These are phyloP conservation scores for Bombus waltoni DNA, from an alignment of 1,140 invertebrate species.

Conservation along the genomic window DNA sequence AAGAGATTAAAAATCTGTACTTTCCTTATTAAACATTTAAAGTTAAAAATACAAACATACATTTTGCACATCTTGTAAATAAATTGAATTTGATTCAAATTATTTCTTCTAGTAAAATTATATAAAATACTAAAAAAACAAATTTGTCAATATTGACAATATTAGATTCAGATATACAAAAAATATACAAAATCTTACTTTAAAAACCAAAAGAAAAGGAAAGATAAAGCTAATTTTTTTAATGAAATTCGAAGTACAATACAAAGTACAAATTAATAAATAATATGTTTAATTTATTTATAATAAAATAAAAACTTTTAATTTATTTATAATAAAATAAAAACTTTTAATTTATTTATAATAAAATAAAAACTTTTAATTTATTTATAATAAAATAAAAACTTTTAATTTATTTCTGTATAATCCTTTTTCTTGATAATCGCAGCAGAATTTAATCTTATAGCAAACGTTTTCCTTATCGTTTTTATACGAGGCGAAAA, in stretches of 20 bases:
- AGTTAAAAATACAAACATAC: constrained; percentile 28
- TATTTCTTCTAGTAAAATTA: constrained; percentile 2
- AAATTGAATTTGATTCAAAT: constrained; percentile 13
- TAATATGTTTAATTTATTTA: constrained; percentile 35
- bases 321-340: constrained; percentile 33
- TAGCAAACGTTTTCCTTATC: constrained; percentile 34
- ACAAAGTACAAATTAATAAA: constrained; percentile 48
- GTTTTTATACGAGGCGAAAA: constrained; percentile 41
- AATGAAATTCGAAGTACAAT: neutral
- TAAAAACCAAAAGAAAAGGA: constrained; percentile 3
- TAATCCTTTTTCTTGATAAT: constrained; percentile 18
- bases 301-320: constrained; percentile 31
- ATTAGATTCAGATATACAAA: constrained; percentile 29
- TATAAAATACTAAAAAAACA: constrained; percentile 7
- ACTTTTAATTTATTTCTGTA: constrained; percentile 29
- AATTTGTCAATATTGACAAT: constrained; percentile 19
- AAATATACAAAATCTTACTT: constrained; percentile 7
- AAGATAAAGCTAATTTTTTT: neutral
- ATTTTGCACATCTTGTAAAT: constrained; percentile 27
- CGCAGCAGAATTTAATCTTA: constrained; percentile 39
- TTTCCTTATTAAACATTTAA: constrained; percentile 19
- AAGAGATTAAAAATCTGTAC: constrained; percentile 9
- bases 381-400: constrained; percentile 33
- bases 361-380: constrained; percentile 35
- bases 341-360: constrained; percentile 36